Conservation (phyloP, 2,797 vertebrate genomes). For the Liparis tanakae region DNA sequence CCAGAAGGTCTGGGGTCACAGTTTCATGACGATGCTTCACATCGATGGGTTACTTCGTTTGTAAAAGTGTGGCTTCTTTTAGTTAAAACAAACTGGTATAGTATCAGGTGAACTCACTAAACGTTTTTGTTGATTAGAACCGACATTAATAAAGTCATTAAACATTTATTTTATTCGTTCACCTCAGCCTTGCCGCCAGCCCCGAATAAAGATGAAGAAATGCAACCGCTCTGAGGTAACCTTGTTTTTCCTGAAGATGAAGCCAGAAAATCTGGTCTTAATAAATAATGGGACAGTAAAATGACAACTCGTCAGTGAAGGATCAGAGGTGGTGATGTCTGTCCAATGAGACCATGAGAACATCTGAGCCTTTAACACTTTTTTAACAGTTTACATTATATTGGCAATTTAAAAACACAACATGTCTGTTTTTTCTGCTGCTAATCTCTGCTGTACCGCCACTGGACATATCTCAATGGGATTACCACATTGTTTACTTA, state of each 20-base stretch:
- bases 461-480: neutral
- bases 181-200: neutral
- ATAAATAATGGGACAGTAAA: neutral
- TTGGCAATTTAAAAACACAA: neutral
- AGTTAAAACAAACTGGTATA: neutral
- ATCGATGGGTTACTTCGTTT: too few relatives aligned
- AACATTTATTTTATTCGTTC: neutral
- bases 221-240: neutral
- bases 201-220: neutral
- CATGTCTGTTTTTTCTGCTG: neutral
- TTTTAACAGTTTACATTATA: neutral
- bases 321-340: neutral
- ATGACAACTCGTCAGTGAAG: neutral
- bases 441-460: neutral
- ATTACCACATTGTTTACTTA: neutral
- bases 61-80: neutral
- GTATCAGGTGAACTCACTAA: neutral
- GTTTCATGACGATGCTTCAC: too few relatives aligned
- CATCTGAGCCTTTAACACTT: neutral
- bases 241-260: slow-evolving; percentile 6
- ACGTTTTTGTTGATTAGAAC: neutral
- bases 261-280: neutral
- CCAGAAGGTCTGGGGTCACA: too few relatives aligned
- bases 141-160: neutral
- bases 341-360: neutral